Percentiles rank a stretch among this genome's conserved stretches.
Conservation (phyloP, 2,113 vertebrate genomes). For the Jacana jacana region DNA sequence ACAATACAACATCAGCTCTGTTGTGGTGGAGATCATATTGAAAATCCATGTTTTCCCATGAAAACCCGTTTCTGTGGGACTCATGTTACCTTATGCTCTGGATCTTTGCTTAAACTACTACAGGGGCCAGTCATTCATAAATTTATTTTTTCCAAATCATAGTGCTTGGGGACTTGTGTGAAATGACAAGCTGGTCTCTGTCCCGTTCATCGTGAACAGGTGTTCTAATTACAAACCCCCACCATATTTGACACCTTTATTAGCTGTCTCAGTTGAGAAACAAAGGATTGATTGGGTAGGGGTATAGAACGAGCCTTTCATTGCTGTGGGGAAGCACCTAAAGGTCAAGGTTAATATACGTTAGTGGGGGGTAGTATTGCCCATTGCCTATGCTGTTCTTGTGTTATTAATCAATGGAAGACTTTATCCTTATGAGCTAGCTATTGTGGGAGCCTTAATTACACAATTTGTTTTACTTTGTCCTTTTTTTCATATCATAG, state of each 20-base stretch:
- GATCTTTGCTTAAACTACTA: background rate
- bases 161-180: background rate
- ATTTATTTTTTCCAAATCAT: background rate
- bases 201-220: conserved; percentile 18
- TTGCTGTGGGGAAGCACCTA: conserved; percentile 53
- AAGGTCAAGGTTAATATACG: conserved; percentile 61
- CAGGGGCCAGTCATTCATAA: rapidly evolving
- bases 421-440: background rate
- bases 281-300: conserved; percentile 38
- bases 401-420: conserved; percentile 27
- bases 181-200: conserved; percentile 35
- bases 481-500: background rate
- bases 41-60: background rate
- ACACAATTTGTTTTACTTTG: background rate
- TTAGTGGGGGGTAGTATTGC: conserved; percentile 30
- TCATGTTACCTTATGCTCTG: background rate
- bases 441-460: background rate
- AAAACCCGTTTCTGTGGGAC: background rate
- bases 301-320: conserved; percentile 30
- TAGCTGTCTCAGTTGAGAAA: conserved; percentile 38
- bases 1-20: background rate
- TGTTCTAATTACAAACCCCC: conserved; percentile 43
- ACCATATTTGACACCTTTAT: conserved; percentile 47
- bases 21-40: background rate
- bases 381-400: conserved; percentile 17